Evolutionary conservation across 1,140 invertebrate species (phyloP).

Genomic region (Potamilus streckersoni): DNA sequence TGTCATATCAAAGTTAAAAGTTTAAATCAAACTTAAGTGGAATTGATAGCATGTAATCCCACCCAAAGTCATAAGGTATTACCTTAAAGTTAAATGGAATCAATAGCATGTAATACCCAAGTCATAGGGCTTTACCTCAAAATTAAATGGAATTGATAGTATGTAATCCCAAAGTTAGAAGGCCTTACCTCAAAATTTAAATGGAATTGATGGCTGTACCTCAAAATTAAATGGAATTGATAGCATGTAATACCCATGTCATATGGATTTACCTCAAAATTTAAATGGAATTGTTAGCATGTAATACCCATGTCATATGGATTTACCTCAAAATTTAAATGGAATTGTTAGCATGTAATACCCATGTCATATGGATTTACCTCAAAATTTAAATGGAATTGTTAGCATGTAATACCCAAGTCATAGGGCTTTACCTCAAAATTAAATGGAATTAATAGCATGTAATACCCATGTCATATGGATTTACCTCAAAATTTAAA

Average conservation of each 20-base stretch:
- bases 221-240: too few species aligned
- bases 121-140: neutral
- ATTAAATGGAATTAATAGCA: too few species aligned
- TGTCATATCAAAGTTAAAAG: neutral
- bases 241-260: neutral
- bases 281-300: neutral
- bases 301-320: too few species aligned
- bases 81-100: neutral
- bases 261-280: neutral
- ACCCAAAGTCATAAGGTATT: too few species aligned
- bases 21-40: neutral
- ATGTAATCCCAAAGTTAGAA: too few species aligned
- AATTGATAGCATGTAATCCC: neutral
- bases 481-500: too few species aligned
- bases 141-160: neutral
- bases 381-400: neutral
- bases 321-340: too few species aligned
- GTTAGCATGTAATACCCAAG: neutral
- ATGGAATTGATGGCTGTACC: too few species aligned
- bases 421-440: neutral
- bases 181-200: too few species aligned
- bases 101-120: too few species aligned
- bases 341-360: neutral
- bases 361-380: neutral
- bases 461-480: too few species aligned